phyloP scores from a whole-genome alignment of 2,797 vertebrate species.

The Siniperca scherzeri region DNA sequence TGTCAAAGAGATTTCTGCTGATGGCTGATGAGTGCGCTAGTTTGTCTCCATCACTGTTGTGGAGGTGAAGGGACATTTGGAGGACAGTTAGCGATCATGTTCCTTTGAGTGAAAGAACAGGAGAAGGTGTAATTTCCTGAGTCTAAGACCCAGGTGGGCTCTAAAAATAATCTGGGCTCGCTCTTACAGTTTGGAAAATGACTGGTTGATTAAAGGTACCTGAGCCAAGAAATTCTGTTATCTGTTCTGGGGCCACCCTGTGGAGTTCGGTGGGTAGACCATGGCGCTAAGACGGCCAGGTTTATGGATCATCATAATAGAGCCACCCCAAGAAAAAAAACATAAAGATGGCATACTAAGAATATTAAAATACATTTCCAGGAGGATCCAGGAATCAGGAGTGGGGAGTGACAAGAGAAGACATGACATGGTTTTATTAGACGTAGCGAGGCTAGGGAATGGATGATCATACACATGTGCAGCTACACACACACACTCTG shows the following conservation, averaged over 20 bases:
- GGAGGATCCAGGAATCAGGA: constrained; percentile 7
- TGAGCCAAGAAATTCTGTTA: constrained; percentile 61
- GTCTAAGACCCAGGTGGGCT: constrained; percentile 60
- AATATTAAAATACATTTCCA: constrained; percentile 1
- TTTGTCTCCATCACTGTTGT: constrained; percentile 54
- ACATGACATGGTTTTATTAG: constrained; percentile 34
- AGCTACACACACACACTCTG: constrained; percentile 21
- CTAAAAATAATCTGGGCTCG: constrained; percentile 66
- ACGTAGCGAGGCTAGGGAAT: not conserved
- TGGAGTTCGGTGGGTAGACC: constrained; percentile 19
- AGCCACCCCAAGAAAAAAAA: constrained; percentile 1
- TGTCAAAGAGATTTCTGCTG: constrained; percentile 53
- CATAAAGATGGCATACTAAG: not conserved
- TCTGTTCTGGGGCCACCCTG: constrained; percentile 48
- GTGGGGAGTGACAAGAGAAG: constrained; percentile 7
- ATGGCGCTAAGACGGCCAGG: not conserved
- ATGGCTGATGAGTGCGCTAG: constrained; percentile 42
- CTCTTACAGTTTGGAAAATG: constrained; percentile 59
- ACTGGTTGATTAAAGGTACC: constrained; percentile 65
- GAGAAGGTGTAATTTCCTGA: constrained; percentile 76
- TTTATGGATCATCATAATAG: constrained; percentile 34
- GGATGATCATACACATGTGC: constrained; percentile 19
- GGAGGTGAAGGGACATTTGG: constrained; percentile 62
- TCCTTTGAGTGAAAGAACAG: constrained; percentile 67
- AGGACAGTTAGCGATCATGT: constrained; percentile 60